Evolutionary conservation across 1,140 invertebrate species (phyloP).

Genomic region (Scaptomyza hsui): DNA sequence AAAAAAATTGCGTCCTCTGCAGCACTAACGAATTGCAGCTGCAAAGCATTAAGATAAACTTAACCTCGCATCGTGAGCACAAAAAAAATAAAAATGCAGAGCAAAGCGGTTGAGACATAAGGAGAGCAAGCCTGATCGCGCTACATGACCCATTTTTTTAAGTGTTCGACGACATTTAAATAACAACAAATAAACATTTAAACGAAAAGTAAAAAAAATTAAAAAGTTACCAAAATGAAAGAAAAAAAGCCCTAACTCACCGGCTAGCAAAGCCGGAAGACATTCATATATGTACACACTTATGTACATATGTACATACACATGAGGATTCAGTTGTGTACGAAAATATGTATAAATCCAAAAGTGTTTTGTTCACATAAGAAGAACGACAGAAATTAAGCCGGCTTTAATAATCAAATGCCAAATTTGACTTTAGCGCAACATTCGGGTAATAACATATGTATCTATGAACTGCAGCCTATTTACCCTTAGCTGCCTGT

Average conservation of each 20-base stretch:
- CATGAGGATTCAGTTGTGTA: neutral
- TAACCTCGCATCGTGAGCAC: slow-evolving; percentile 74
- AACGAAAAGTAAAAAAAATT: slow-evolving; percentile 27
- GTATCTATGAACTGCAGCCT: slow-evolving; percentile 27
- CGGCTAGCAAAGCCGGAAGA: slow-evolving; percentile 35
- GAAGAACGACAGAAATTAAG: neutral
- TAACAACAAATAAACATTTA: neutral
- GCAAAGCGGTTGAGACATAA: slow-evolving; percentile 28
- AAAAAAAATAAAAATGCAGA: slow-evolving; percentile 61
- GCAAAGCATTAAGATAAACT: slow-evolving; percentile 67
- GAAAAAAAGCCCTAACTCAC: slow-evolving; percentile 32
- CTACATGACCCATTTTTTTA: slow-evolving; percentile 24
- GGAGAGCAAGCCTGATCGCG: slow-evolving; percentile 44
- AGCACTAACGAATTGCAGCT: slow-evolving; percentile 45
- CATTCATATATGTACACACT: slow-evolving; percentile 6
- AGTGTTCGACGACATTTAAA: slow-evolving; percentile 5
- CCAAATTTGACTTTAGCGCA: slow-evolving; percentile 3
- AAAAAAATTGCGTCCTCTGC: slow-evolving; percentile 29
- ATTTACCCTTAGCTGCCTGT: slow-evolving; percentile 24
- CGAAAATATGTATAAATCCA: slow-evolving; percentile 11
- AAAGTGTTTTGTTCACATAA: neutral
- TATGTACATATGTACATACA: neutral
- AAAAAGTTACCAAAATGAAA: neutral
- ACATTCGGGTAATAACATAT: slow-evolving; percentile 28
- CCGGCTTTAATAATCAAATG: slow-evolving; percentile 8